These are phyloP conservation scores for Parnassius apollo DNA, from an alignment of 2,888 invertebrate genomes.

Conservation along the genomic window DNA sequence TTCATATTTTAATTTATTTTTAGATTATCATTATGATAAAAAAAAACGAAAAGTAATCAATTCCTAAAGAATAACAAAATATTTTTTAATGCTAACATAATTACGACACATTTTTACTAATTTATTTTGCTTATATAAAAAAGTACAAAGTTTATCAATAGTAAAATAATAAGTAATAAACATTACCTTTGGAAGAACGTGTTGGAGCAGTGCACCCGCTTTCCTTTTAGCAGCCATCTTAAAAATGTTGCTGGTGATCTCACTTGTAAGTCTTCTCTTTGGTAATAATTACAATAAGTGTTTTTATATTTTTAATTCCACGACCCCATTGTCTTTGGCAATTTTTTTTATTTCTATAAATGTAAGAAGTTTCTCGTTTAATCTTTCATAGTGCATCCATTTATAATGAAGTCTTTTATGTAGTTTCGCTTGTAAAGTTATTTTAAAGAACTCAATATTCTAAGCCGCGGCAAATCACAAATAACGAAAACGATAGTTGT, in stretches of 20 bases:
- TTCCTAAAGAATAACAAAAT: too few relatives aligned
- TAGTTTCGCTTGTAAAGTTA: too few relatives aligned
- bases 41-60: too few relatives aligned
- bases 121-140: too few relatives aligned
- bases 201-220: slow-evolving; percentile 87
- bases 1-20: too few relatives aligned
- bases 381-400: slow-evolving; percentile 30
- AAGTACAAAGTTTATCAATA: too few relatives aligned
- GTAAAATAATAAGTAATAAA: slow-evolving; percentile 30
- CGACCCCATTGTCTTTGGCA: slow-evolving; percentile 55
- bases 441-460: too few relatives aligned
- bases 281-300: slow-evolving; percentile 44
- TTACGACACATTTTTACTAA: too few relatives aligned
- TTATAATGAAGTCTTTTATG: not conserved
- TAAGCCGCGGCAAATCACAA: too few relatives aligned
- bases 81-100: too few relatives aligned
- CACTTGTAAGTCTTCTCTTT: slow-evolving; percentile 69
- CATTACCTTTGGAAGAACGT: slow-evolving; percentile 81
- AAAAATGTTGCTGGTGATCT: slow-evolving; percentile 51
- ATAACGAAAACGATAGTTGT: too few relatives aligned
- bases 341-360: slow-evolving; percentile 24
- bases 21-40: too few relatives aligned
- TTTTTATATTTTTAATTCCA: slow-evolving; percentile 50
- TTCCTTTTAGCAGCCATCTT: slow-evolving; percentile 88
- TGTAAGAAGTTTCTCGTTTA: slow-evolving; percentile 12